phyloP scores from a whole-genome alignment of 2,888 invertebrate species.

The Dryocosmus kuriphilus region DNA sequence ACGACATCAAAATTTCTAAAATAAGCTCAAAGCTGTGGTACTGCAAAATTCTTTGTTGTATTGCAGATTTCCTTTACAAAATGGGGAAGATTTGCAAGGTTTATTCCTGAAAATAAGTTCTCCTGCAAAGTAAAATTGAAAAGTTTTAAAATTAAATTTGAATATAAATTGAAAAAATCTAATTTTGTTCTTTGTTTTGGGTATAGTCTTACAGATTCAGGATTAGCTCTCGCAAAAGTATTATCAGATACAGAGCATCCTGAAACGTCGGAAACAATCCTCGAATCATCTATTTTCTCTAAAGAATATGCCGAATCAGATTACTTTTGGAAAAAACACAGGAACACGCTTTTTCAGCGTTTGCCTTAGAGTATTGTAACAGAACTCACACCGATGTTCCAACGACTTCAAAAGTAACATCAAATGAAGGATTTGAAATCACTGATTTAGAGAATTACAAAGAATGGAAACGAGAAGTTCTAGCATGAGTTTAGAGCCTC shows the following conservation, averaged over 20 bases:
- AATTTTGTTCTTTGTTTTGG: conserved; percentile 48
- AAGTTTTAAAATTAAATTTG: background rate
- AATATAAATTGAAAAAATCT: conserved; percentile 26
- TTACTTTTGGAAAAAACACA: conserved; percentile 29
- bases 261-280: background rate
- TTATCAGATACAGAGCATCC: conserved; percentile 54
- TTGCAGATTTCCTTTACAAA: too few relatives aligned
- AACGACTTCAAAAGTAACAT: background rate
- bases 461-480: background rate
- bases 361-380: background rate
- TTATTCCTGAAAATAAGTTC: conserved; percentile 80
- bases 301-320: conserved; percentile 47
- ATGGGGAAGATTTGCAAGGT: too few relatives aligned
- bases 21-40: too few relatives aligned
- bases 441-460: conserved; percentile 7
- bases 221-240: conserved; percentile 78
- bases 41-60: too few relatives aligned
- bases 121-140: conserved; percentile 78
- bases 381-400: background rate
- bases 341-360: conserved; percentile 37
- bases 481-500: background rate
- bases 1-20: too few relatives aligned
- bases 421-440: background rate
- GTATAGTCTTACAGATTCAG: conserved; percentile 80
- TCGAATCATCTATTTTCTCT: conserved; percentile 23